Evolutionary conservation across 2,797 vertebrate genomes (phyloP).

Genomic region (Chloroceryle amazona): DNA sequence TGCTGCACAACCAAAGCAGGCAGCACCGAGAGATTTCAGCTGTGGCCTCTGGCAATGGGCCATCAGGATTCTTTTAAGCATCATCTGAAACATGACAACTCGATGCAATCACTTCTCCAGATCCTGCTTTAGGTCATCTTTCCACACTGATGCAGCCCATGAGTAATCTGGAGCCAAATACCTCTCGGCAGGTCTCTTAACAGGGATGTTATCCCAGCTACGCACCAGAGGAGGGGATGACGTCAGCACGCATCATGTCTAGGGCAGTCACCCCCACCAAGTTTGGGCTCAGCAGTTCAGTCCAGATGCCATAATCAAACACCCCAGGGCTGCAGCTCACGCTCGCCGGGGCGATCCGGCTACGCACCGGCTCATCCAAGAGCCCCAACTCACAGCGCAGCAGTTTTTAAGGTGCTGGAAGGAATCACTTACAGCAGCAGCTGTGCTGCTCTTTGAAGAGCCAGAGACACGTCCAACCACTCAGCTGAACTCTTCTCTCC

Average conservation of each 20-base stretch:
- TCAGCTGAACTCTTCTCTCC: not conserved
- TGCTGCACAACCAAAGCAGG: conserved; percentile 34
- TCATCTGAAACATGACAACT: conserved; percentile 64
- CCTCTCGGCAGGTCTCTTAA: not conserved
- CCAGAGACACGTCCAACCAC: not conserved
- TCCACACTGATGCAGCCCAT: conserved; percentile 47
- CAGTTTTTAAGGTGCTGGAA: not conserved
- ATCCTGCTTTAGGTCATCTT: conserved; percentile 69
- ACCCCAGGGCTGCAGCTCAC: not conserved
- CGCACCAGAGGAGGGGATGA: not conserved
- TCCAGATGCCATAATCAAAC: rapidly evolving
- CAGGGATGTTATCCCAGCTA: not conserved
- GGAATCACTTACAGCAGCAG: conserved; percentile 28
- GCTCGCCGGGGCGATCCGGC: rapidly evolving
- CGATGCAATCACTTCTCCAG: conserved; percentile 58
- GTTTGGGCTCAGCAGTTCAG: not conserved
- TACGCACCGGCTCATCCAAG: rapidly evolving
- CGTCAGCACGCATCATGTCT: not conserved
- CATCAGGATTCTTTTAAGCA: conserved; percentile 58
- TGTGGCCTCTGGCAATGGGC: conserved; percentile 19
- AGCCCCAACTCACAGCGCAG: not conserved
- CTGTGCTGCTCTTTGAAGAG: conserved; percentile 9
- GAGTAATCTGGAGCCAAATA: conserved; percentile 42
- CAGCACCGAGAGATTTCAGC: conserved; percentile 48
- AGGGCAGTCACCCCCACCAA: not conserved